Percentiles rank a stretch among this genome's conserved stretches.
Evolutionary conservation across 2,113 vertebrate genomes (phyloP).

Genomic region (Proteles cristata): DNA sequence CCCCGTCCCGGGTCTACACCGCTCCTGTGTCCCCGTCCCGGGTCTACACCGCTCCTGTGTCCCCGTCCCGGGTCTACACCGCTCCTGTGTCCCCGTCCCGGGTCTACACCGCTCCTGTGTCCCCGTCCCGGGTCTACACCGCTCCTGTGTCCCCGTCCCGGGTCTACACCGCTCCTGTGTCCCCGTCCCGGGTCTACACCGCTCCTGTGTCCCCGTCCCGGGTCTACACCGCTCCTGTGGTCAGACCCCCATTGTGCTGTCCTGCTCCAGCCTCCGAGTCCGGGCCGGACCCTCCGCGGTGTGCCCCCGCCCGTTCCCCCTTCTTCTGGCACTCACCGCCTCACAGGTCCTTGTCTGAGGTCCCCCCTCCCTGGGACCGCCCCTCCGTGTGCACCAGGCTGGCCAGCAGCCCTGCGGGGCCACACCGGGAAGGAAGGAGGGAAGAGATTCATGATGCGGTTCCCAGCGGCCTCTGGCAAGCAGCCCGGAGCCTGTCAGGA

Average conservation of each 20-base stretch:
- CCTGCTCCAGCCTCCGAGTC: accelerated
- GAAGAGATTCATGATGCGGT: accelerated
- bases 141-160: accelerated
- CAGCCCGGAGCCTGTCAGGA: not conserved
- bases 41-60: no score
- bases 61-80: not conserved
- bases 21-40: no score
- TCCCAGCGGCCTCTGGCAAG: not conserved
- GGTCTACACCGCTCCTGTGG: no score
- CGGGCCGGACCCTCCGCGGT: not conserved
- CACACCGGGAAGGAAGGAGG: not conserved
- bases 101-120: no score
- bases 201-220: no score
- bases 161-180: not conserved
- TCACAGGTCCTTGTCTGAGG: not conserved
- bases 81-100: no score
- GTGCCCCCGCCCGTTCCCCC: no score
- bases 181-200: no score
- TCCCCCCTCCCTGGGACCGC: not conserved
- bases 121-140: no score
- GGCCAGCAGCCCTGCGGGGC: not conserved
- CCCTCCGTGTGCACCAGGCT: not conserved
- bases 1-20: no score
- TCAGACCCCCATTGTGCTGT: accelerated
- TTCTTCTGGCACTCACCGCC: not conserved